Conservation (phyloP, 2,113 vertebrate species). For the Lontra canadensis region DNA sequence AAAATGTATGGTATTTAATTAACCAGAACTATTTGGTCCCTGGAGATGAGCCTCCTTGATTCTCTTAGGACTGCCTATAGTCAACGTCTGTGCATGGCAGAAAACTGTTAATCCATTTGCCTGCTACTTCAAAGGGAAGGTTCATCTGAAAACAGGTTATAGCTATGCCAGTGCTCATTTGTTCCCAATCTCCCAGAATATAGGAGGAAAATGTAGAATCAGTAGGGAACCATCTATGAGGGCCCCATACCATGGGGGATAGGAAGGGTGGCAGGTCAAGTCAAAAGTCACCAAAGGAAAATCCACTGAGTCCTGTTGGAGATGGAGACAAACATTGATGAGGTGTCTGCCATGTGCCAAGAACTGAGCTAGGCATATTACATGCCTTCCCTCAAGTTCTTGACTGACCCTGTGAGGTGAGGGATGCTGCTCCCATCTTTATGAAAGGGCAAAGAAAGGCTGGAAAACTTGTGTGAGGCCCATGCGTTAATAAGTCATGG, state of each 20-base stretch:
- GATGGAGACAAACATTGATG: not conserved
- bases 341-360: not conserved
- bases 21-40: not conserved
- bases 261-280: not conserved
- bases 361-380: not conserved
- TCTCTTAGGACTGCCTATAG: not conserved
- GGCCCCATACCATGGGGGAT: not conserved
- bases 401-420: not conserved
- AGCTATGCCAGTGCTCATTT: constrained; percentile 15
- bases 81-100: constrained; percentile 10
- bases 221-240: not conserved
- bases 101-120: constrained; percentile 44
- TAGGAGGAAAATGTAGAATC: not conserved
- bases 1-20: not conserved
- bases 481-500: not conserved
- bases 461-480: not conserved
- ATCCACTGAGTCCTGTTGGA: not conserved
- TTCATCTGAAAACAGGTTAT: not conserved
- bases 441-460: not conserved
- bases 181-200: constrained; percentile 3
- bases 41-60: not conserved
- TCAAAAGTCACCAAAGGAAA: constrained; percentile 39
- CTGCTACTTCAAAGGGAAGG: constrained; percentile 41
- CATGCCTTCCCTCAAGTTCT: not conserved
- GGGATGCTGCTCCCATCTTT: not conserved